Evolutionary conservation across 1,140 invertebrate genomes (phyloP), one percentile per base, ranked within the genome.

Genomic region (Drosophila kikkawai): DNA sequence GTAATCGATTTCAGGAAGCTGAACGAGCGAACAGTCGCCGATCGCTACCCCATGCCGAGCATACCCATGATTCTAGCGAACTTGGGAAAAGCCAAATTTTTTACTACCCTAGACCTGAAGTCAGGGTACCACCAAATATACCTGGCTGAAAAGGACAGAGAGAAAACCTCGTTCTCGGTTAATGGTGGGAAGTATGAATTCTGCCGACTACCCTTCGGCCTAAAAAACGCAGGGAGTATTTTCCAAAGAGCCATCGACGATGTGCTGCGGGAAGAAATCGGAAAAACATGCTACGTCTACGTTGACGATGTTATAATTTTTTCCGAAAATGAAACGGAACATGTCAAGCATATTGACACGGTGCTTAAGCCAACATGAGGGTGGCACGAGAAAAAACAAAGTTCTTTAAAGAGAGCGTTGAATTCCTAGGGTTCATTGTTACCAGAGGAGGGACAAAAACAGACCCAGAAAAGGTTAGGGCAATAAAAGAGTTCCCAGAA

Each of bases 181-280:
- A 59, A 69, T 8, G 36, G 26, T 9, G 73, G 44, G 7, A 73
- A 74, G 8, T 69, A 65, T 13, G 55, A 74, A 41, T 68, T 74
- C 17, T 19, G 9, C 9, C 26, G 44, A 19, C 39, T 59, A 11
- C 64, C 64, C 0, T 74, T 68, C 36, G 63, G 63, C 3, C 26
- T 67, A 36, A 67, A 58, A 22, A 67, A 58, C 29, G 34, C 44
- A 17, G 45, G 15, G 0, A 41, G 39, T 3, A 41, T 41, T 3
- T 41, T 41, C 7, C 15, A n/a, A 41, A 41, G 15, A 4, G 15
- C 15, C 7, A 41, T 41, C 15, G 39, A n/a, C 7, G 39, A 41
- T 41, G 39, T n/a, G 39, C 37, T 39, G 7, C 37, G 37, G 6
- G 15, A 39, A 39, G 13, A 39, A 39, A 39, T 15, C 0, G 37